Conservation (phyloP, 2,113 vertebrate genomes). For the Xyrauchen texanus region DNA sequence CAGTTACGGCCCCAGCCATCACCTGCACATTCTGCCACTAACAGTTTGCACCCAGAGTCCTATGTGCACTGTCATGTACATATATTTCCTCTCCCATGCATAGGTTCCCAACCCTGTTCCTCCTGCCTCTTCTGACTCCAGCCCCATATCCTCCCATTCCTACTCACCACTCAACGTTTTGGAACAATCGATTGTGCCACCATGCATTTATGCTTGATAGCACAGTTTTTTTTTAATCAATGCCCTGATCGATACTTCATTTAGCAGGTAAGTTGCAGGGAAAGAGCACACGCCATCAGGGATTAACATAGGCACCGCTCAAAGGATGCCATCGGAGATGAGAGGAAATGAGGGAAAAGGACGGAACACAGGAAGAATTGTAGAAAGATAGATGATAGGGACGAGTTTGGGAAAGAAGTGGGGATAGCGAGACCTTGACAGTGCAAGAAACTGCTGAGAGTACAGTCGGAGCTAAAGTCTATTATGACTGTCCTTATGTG, state of each 20-base stretch:
- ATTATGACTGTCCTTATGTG: neutral
- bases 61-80: conserved; percentile 15
- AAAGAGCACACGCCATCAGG: neutral
- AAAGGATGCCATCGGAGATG: neutral
- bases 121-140: neutral
- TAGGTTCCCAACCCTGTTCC: neutral
- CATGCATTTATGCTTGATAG: conserved; percentile 47
- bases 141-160: conserved; percentile 14
- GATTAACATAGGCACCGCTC: conserved; percentile 45
- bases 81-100: conserved; percentile 26
- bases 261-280: conserved; percentile 46
- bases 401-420: neutral
- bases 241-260: conserved; percentile 59
- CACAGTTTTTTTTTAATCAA: conserved; percentile 52
- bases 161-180: neutral
- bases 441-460: neutral
- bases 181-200: conserved; percentile 46
- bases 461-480: no score
- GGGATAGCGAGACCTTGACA: neutral
- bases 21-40: conserved; percentile 36
- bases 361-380: conserved; percentile 5
- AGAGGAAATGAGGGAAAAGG: conserved; percentile 15
- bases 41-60: conserved; percentile 6
- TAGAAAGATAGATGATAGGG: conserved; percentile 10
- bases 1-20: neutral